Evolutionary conservation across 2,888 invertebrate species (phyloP).

Genomic region (Diplazon laetatorius): DNA sequence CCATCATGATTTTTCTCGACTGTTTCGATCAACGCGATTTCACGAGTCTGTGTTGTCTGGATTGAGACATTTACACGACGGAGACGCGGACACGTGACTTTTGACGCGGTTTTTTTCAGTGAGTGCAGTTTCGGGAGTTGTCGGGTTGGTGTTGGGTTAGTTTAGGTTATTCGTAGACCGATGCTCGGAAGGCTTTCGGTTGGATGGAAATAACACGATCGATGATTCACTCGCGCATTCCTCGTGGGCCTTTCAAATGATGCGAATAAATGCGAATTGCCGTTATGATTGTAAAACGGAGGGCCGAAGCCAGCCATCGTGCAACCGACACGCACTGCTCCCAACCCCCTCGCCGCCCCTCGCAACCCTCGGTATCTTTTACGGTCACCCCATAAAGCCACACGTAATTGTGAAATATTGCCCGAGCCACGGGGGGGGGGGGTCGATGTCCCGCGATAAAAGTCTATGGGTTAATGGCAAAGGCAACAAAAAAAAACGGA

Average conservation of each 20-base stretch:
- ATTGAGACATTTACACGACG: conserved; percentile 16
- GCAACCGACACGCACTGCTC: conserved; percentile 77
- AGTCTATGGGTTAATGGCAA: conserved; percentile 61
- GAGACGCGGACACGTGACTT: conserved; percentile 13
- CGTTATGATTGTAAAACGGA: conserved; percentile 73
- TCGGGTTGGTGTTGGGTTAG: too few relatives aligned
- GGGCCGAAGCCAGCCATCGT: conserved; percentile 72
- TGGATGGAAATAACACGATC: conserved; percentile 3
- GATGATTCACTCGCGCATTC: conserved; percentile 4
- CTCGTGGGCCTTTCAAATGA: conserved; percentile 44
- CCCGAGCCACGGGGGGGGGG: too few relatives aligned
- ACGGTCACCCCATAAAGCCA: conserved; percentile 71
- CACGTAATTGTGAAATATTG: conserved; percentile 80
- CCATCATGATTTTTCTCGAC: conserved; percentile 47
- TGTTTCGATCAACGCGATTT: conserved; percentile 53
- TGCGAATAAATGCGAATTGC: conserved; percentile 55
- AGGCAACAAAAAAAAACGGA: too few relatives aligned
- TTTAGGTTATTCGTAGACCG: background rate
- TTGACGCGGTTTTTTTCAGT: background rate
- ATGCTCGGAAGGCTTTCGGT: conserved; percentile 1
- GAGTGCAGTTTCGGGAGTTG: conserved; percentile 1
- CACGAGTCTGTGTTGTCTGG: conserved; percentile 25
- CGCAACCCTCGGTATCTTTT: too few relatives aligned
- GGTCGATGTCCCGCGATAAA: conserved; percentile 73
- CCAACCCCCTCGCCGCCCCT: too few relatives aligned